Percentiles rank a stretch among this genome's conserved stretches.
Conservation (phyloP, 1,140 invertebrate species). For the Tetraneura akinire region DNA sequence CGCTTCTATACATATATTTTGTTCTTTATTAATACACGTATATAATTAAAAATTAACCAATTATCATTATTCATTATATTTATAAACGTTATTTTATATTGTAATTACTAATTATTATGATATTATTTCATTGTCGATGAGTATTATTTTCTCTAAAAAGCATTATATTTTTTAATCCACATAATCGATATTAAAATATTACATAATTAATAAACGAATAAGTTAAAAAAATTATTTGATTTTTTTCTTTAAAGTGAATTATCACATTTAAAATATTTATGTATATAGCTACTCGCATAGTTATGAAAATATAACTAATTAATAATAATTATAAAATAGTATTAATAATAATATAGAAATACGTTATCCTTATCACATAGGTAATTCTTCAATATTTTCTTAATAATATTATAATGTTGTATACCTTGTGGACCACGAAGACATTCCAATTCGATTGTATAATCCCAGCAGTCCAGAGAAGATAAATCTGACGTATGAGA, state of each 20-base stretch:
- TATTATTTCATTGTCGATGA: neutral
- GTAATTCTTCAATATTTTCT: neutral
- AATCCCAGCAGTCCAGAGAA: conserved; percentile 79
- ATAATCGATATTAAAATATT: too few species aligned
- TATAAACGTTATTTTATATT: neutral
- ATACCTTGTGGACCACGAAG: conserved; percentile 72
- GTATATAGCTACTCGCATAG: too few species aligned
- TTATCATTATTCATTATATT: neutral
- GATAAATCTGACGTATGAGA: conserved; percentile 59
- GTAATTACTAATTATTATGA: neutral
- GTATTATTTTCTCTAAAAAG: neutral
- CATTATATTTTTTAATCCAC: too few species aligned
- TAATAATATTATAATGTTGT: neutral
- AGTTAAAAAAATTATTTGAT: too few species aligned
- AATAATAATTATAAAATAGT: too few species aligned
- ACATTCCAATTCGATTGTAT: conserved; percentile 76
- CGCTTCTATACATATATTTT: neutral
- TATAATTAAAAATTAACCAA: neutral
- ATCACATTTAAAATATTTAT: too few species aligned
- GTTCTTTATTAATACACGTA: too few species aligned
- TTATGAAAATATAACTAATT: too few species aligned
- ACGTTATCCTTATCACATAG: too few species aligned
- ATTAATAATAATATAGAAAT: too few species aligned
- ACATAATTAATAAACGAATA: too few species aligned
- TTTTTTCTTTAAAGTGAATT: too few species aligned